Base-by-base conservation (phyloP, 2,113 vertebrate species). In the Montifringilla adamsi region DNA sequence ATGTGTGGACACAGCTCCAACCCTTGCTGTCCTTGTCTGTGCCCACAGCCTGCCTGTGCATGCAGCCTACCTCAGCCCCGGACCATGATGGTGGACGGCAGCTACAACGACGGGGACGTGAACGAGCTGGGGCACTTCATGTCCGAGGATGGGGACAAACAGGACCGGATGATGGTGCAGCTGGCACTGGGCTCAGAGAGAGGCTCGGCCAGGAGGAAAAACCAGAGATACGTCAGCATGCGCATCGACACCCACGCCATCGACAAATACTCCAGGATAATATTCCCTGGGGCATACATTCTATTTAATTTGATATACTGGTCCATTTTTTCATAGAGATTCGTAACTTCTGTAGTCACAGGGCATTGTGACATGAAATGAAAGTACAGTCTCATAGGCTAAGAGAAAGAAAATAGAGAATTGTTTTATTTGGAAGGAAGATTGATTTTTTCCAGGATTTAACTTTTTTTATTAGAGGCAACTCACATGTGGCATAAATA, bases 281-380 rank as follows among this genome's bases (percentile, higher is more conserved):
- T 99, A 95, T 99, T 99, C 78, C 99, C 99, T 21, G 99, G 98
- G 4, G 98, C 99, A 4, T 99, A 99, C 90, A 98, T 99, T 82
- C 98, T 99, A 55, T 99, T 99, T 95, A 99, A 99, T 84, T 98
- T 99, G 97, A 99, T 99, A 98, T 99, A 99, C 96, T 99, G 99
- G 99, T 99, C 99, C 60, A 99, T 99, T 97, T 99, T 99, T 97
- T 99, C 98, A 28, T 99, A 99, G 97, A 76, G 46, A 23, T 30
- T 30, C 5, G 0, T 86, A 37, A 74, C 39, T 62, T 82, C 70
- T 46, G 21, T 44, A 69, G 91, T 62, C 93, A 92, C 69, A 75
- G 79, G 58, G 35, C 15, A 2, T 10, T 52, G 67, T 49, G 49
- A 64, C 83, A 7, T 47, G 58, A 43, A 69, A 41, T 24, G 22